Evolutionary conservation across 1,140 invertebrate genomes (phyloP), one percentile per base, ranked within the genome.

Genomic region (Scaptomyza montana): DNA sequence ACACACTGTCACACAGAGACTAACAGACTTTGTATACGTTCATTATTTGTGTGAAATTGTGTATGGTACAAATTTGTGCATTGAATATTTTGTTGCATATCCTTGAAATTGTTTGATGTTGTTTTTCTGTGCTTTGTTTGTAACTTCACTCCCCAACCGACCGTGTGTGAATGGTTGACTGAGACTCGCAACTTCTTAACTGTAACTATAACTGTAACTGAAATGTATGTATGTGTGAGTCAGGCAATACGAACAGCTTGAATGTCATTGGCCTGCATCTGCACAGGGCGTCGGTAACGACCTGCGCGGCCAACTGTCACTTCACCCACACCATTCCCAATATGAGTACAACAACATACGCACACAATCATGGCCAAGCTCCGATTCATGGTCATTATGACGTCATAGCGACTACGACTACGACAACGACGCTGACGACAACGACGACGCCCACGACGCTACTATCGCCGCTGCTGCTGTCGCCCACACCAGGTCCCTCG

Each of bases 231-330:
- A 74, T 66, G 41, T 56, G 55, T 64, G 54, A 51, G 61, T 59
- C 90, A 94, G 92, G 94, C 92, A 95, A 94, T 81, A 94, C 94
- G 12, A 86, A 95, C 78, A 95, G 95, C 28, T 94, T 95, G 90
- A 95, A 95, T 89, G 94, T 95, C 91, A 95, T 95, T 78, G 94
- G 95, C 65, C 89, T 95, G 69, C 94, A 94, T 19, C 91, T 95
- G 10, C 94, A 95, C 90, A 76, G 73, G 63, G 57, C 74, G 65
- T 43, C 65, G 45, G 28, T 45, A 73, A 45, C 70, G 57, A 68
- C 49, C 63, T 68, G 70, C 56, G 70, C 70, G 64, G 21, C 91
- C 93, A 68, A 92, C 93, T 74, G 89, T 50, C 54, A 79, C 57
- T 63, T 67, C 69, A 66, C 69, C 69, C 75, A 75, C 68, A 74